A percentile compares a stretch with the other conserved stretches of the same genome.
Evolutionary conservation across 2,113 vertebrate genomes (phyloP).

Genomic region (Ceyx margarethae): DNA sequence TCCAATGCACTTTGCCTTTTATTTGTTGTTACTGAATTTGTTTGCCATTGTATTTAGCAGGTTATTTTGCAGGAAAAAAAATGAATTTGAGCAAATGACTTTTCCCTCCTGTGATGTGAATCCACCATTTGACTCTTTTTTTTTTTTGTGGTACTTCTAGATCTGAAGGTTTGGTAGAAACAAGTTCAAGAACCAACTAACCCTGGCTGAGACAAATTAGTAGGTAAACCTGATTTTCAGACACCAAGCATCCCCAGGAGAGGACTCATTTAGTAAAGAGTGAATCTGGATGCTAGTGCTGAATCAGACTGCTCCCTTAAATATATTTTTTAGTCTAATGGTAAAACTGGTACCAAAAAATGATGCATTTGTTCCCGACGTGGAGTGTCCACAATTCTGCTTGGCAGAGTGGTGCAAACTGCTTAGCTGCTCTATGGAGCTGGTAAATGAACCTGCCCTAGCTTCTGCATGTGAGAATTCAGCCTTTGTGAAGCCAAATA

Average conservation of each 20-base stretch:
- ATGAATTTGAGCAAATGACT: not conserved
- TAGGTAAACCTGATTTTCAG: not conserved
- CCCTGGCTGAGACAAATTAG: not conserved
- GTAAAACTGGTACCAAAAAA: not conserved
- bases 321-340: not conserved
- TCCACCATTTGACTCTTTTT: not conserved
- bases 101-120: not conserved
- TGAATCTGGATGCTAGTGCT: not conserved
- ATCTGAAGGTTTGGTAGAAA: not conserved
- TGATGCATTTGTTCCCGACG: accelerated
- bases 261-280: not conserved
- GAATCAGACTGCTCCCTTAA: not conserved
- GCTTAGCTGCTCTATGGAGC: not conserved
- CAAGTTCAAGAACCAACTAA: not conserved
- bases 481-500: not conserved
- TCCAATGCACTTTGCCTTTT: not conserved
- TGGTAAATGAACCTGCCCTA: not conserved
- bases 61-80: not conserved
- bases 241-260: not conserved
- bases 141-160: not conserved
- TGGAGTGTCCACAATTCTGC: not conserved
- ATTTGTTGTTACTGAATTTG: not conserved
- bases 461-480: not conserved
- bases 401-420: not conserved
- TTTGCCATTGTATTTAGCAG: not conserved